Percentiles rank a stretch among this genome's conserved stretches.
These are phyloP conservation scores for Asteroscopus sphinx DNA, from an alignment of 2,888 invertebrate species.

Conservation along the genomic window DNA sequence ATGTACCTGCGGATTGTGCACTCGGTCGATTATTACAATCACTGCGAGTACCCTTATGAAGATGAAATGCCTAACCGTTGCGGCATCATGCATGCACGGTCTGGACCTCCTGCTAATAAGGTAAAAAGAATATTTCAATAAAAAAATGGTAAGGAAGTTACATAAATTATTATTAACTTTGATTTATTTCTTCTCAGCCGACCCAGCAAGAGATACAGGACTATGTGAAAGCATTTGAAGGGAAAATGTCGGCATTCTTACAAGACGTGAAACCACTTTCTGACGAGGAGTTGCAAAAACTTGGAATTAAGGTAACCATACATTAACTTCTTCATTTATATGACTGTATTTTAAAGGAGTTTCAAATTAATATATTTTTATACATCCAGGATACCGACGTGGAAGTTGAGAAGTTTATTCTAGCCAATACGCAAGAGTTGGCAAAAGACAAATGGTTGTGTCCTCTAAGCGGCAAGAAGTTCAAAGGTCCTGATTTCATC, in stretches of 20 bases:
- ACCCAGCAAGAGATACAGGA: constrained; percentile 93
- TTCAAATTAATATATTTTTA: constrained; percentile 61
- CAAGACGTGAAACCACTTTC: constrained; percentile 93
- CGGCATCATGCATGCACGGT: constrained; percentile 99
- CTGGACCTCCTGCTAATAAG: constrained; percentile 95
- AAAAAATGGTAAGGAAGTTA: too few species aligned
- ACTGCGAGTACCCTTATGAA: constrained; percentile 99
- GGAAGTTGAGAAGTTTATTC: constrained; percentile 98
- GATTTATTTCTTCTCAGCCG: constrained; percentile 79
- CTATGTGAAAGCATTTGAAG: constrained; percentile 94
- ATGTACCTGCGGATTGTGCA: constrained; percentile 98
- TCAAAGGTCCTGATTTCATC: constrained; percentile 99
- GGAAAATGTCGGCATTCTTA: constrained; percentile 97
- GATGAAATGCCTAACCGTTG: constrained; percentile 99
- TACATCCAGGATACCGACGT: constrained; percentile 86
- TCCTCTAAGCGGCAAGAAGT: constrained; percentile 99
- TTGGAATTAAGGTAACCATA: constrained; percentile 93
- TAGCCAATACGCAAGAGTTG: constrained; percentile 98
- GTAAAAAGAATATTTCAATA: too few species aligned
- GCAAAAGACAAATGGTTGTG: constrained; percentile 99
- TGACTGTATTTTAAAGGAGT: too few species aligned
- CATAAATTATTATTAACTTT: background rate
- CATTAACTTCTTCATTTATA: too few species aligned
- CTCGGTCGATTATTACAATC: constrained; percentile 99
- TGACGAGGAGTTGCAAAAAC: constrained; percentile 94